These are phyloP conservation scores for Peromyscus californicus DNA, from an alignment of 2,113 vertebrate genomes.

Conservation along the genomic window DNA sequence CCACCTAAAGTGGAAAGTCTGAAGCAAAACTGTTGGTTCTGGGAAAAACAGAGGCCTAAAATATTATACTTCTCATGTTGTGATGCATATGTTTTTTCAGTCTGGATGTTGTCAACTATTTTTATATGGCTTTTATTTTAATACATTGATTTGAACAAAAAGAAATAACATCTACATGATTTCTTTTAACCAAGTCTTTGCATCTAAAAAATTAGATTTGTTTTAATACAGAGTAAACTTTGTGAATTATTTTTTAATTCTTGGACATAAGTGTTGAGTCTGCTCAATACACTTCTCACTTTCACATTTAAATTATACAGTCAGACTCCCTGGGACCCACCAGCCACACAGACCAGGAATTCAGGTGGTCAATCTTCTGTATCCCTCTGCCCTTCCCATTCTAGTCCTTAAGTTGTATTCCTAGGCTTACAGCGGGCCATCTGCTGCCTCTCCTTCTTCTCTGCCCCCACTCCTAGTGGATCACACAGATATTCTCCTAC, in stretches of 20 bases:
- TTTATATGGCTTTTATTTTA: constrained; percentile 58
- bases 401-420: neutral
- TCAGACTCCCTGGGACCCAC: neutral
- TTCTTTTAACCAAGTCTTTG: constrained; percentile 15
- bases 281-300: neutral
- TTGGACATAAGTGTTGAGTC: neutral
- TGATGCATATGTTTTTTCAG: constrained; percentile 49
- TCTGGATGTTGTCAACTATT: constrained; percentile 18
- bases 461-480: neutral
- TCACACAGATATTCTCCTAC: neutral
- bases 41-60: constrained; percentile 43
- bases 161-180: constrained; percentile 29
- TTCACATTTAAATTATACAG: constrained; percentile 19
- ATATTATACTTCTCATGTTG: constrained; percentile 7
- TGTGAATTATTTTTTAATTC: constrained; percentile 47
- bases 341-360: neutral
- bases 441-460: neutral
- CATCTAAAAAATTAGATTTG: neutral
- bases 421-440: neutral
- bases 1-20: constrained; percentile 29
- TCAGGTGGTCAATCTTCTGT: neutral
- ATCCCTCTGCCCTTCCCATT: neutral
- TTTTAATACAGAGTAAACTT: constrained; percentile 53
- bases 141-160: neutral
- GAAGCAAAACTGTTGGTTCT: constrained; percentile 43